A percentile compares a stretch with the other conserved stretches of the same genome.
These are phyloP conservation scores for Hanleya hanleyi DNA, from an alignment of 2,888 invertebrate genomes.

Conservation along the genomic window DNA sequence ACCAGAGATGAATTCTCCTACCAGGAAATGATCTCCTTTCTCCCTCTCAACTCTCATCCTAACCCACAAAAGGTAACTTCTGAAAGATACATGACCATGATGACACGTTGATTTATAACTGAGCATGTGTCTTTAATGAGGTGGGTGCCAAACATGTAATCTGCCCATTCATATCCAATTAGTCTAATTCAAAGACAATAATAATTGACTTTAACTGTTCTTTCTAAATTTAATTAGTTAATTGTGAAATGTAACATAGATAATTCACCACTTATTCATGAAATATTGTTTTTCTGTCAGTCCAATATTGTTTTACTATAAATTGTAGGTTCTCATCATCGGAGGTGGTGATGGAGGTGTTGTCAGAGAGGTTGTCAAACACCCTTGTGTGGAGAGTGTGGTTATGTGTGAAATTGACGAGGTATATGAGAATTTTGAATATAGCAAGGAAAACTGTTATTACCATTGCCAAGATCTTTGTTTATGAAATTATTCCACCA, in stretches of 20 bases:
- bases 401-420: constrained; percentile 96
- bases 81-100: too few species aligned
- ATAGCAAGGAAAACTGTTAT: neutral
- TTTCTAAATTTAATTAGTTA: too few species aligned
- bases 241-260: too few species aligned
- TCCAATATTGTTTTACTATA: neutral
- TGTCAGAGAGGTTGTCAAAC: constrained; percentile 94
- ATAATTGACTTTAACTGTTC: too few species aligned
- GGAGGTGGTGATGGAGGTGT: constrained; percentile 99
- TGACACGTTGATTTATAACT: too few species aligned
- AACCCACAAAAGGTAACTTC: constrained; percentile 89
- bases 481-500: too few species aligned
- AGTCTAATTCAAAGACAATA: too few species aligned
- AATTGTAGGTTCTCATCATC: constrained; percentile 85
- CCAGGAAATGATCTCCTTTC: constrained; percentile 98
- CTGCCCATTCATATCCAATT: too few species aligned
- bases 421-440: constrained; percentile 64
- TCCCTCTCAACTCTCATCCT: constrained; percentile 93
- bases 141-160: too few species aligned
- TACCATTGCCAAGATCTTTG: too few species aligned
- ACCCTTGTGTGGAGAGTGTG: constrained; percentile 89
- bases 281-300: neutral
- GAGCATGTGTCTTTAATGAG: too few species aligned
- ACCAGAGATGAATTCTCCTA: constrained; percentile 97
- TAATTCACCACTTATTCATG: too few species aligned